Percentiles rank a stretch among this genome's conserved stretches.
Conservation (phyloP, 2,888 invertebrate species). For the Agelastica alni region DNA sequence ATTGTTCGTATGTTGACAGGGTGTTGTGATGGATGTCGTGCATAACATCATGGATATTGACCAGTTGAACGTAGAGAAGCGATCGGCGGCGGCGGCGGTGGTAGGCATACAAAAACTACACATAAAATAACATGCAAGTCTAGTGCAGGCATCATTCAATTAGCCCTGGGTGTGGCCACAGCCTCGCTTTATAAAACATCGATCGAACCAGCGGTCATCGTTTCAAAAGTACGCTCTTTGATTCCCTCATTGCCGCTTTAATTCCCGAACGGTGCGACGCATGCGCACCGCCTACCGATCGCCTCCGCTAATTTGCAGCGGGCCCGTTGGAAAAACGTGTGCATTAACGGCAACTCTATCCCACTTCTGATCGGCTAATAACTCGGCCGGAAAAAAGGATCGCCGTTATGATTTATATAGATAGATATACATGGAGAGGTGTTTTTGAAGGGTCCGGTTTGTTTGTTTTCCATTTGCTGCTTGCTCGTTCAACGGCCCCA, state of each 20-base stretch:
- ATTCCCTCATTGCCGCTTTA: conserved; percentile 57
- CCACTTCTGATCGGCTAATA: conserved; percentile 36
- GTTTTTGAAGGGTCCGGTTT: conserved; percentile 46
- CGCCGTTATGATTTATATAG: conserved; percentile 44
- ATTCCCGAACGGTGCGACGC: conserved; percentile 51
- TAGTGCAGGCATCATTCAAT: conserved; percentile 58
- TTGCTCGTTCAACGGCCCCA: conserved; percentile 25
- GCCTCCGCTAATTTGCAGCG: conserved; percentile 47
- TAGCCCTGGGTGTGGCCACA: conserved; percentile 58
- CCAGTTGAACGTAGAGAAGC: conserved; percentile 31
- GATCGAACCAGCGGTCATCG: conserved; percentile 60
- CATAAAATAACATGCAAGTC: conserved; percentile 50
- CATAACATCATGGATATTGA: conserved; percentile 41
- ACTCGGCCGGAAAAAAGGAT: conserved; percentile 38
- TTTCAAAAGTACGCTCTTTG: conserved; percentile 59
- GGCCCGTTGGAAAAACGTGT: conserved; percentile 46
- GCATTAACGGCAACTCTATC: conserved; percentile 39
- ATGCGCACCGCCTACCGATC: conserved; percentile 45
- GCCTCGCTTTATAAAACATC: conserved; percentile 58
- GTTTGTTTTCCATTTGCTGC: conserved; percentile 38
- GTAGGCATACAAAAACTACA: conserved; percentile 41
- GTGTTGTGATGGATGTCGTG: conserved; percentile 47
- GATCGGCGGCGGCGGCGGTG: conserved; percentile 35
- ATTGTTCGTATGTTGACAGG: conserved; percentile 47
- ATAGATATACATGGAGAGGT: too few relatives aligned